Evolutionary conservation across 1,140 invertebrate genomes (phyloP), one percentile per base, ranked within the genome.

Genomic region (Contarinia nasturtii): DNA sequence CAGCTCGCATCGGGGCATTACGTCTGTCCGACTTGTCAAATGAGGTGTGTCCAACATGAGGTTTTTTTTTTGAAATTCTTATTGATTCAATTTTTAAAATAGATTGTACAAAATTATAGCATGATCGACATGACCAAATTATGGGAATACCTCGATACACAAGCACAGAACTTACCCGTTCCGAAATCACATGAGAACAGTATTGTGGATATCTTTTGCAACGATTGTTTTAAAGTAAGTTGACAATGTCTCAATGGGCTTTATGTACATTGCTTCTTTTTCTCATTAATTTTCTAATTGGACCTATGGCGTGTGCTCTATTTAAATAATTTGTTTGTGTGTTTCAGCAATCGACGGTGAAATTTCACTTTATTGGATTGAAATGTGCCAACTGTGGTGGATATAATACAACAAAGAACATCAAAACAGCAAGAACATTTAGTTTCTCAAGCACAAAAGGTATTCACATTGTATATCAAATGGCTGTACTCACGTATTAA

Each of bases 1-100:
- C 20, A 46, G 45, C 53, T 63, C 19, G 57, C 57, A 18, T 79
- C 78, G 1, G 82, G 83, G 1, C 80, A 84, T 58, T 90, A 86
- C 59, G 79, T 82, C 33, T 90, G 86, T 61, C 86, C 86, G n/a
- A 80, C 79, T 10, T 89, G 86, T 64, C 80, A 82, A 64, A 79
- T n/a, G n/a, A n/a, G n/a, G n/a, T n/a, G n/a, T n/a, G n/a, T n/a
- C n/a, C n/a, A n/a, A n/a, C n/a, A n/a, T n/a, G n/a, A n/a, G n/a
- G n/a, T n/a, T n/a, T n/a, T n/a, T n/a, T n/a, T n/a, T n/a, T n/a
- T n/a, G n/a, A n/a, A n/a, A n/a, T n/a, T n/a, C n/a, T n/a, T n/a
- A n/a, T n/a, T n/a, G n/a, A n/a, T n/a, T n/a, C n/a, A n/a, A n/a
- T n/a, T n/a, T n/a, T n/a, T n/a, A n/a, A n/a, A n/a, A n/a, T n/a